Percentiles rank a stretch among this genome's conserved stretches.
Conservation (phyloP, 2,113 vertebrate species). For the Myrmecobius fasciatus region DNA sequence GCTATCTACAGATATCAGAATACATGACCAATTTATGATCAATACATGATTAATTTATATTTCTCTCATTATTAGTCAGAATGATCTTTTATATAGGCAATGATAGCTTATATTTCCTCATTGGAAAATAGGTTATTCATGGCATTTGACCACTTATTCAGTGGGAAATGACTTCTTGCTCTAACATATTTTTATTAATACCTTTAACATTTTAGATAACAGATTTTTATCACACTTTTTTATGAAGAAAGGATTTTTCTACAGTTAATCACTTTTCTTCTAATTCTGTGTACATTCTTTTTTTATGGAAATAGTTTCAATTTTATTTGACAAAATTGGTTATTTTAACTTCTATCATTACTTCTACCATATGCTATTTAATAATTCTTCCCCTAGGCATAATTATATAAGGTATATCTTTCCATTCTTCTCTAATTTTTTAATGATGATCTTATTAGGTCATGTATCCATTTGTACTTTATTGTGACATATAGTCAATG, state of each 20-base stretch:
- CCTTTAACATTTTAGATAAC: background rate
- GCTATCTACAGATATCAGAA: no score
- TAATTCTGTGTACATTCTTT: background rate
- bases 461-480: background rate
- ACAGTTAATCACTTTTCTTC: background rate
- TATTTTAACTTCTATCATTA: background rate
- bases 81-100: background rate
- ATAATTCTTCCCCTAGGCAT: background rate
- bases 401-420: background rate
- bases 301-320: background rate
- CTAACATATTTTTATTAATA: no score
- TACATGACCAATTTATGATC: no score
- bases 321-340: background rate
- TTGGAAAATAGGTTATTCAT: background rate
- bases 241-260: background rate
- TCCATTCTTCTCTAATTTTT: background rate
- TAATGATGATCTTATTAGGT: background rate
- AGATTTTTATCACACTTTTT: background rate
- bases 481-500: background rate
- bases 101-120: background rate
- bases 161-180: background rate
- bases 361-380: background rate
- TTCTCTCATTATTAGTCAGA: background rate
- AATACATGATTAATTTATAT: background rate
- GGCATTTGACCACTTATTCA: background rate